Conservation (phyloP, 2,113 vertebrate genomes). For the Syrmaticus mikado region DNA sequence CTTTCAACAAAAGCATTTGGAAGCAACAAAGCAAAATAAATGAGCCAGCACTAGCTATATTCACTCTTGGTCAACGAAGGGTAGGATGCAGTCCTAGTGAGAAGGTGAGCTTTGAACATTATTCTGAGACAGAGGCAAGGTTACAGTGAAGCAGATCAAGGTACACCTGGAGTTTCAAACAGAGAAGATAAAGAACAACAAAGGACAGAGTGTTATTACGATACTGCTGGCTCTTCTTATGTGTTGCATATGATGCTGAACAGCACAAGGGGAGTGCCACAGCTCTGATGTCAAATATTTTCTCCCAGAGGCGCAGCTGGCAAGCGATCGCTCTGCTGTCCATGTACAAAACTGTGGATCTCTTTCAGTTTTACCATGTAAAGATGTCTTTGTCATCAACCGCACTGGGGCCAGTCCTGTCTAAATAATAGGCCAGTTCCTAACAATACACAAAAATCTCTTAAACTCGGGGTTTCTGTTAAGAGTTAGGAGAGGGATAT, state of each 20-base stretch:
- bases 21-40: not conserved
- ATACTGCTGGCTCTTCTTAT: not conserved
- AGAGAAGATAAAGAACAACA: not conserved
- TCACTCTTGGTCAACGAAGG: not conserved
- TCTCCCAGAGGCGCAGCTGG: not conserved
- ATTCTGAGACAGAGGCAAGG: not conserved
- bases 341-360: not conserved
- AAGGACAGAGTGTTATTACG: not conserved
- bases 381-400: not conserved
- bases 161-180: not conserved
- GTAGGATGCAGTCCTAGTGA: not conserved
- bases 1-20: not conserved
- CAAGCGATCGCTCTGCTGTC: not conserved
- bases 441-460: not conserved
- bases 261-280: fast-evolving
- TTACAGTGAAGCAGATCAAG: fast-evolving
- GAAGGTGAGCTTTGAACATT: not conserved
- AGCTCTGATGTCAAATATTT: not conserved
- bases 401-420: fast-evolving
- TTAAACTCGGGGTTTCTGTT: not conserved
- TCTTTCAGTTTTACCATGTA: not conserved
- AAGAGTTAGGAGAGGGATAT: not conserved
- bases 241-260: not conserved
- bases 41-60: not conserved
- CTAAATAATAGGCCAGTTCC: not conserved